Base-by-base conservation (phyloP, 2,888 invertebrate species). In the Dendrolimus houi region DNA sequence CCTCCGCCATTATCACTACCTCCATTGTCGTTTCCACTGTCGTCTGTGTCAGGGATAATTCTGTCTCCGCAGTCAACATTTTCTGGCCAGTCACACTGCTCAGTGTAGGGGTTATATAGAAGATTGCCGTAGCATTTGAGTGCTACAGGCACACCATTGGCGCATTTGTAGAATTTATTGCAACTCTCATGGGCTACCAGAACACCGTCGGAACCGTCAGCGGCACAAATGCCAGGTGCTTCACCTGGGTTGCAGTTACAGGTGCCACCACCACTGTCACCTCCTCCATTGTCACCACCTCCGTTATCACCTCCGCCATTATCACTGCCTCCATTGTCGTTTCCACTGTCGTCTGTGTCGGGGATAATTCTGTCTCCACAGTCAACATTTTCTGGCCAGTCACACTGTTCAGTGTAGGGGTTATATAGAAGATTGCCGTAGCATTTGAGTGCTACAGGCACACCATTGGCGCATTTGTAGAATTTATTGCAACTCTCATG, bases 401-500 rank as follows among this genome's bases (percentile, higher is more conserved):
- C 79, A 53, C 79, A 81, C 1, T 52, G 52, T 42, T 72, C 62
- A 1, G 52, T 70, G 29, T 64, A 54, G 1, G 74, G 70, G 52
- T 79, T 74, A 57, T 70, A 81, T 0, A 75, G 41, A 0, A 78
- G 68, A 40, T 55, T 61, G 7, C 41, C 52, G 8, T 60, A 60
- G 56, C 81, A 81, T 9, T 54, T 56, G 0, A 68, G n/a, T 0
- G 63, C 61, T 0, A 78, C 67, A 0, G 78, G 74, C 9, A 29
- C 55, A 1, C 79, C 76, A 2, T 64, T 29, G 9, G 55, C 58
- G 9, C 80, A 80, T 14, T 67, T 65, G 60, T 78, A 80, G 64
- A 74, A 81, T 57, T 75, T 64, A 55, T 75, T 73, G 59, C 80
- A 80, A 56, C 72, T 69, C 60, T 77, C 72, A 52, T 79, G 73